A percentile compares a stretch with the other conserved stretches of the same genome.
These are phyloP conservation scores for Tragelaphus strepsiceros DNA, from an alignment of 2,113 vertebrate genomes.

Conservation along the genomic window DNA sequence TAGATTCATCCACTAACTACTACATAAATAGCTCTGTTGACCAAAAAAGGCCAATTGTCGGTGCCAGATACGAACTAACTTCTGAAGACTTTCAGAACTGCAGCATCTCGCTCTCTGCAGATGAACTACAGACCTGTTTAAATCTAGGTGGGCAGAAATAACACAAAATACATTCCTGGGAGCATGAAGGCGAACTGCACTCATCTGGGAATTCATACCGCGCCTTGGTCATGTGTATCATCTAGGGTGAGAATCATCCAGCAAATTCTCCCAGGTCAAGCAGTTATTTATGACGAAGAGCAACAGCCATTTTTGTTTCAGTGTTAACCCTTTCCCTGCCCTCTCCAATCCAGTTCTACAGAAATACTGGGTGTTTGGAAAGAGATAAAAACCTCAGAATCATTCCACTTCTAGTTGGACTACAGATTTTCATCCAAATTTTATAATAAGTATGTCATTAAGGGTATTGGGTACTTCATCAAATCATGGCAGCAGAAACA, in stretches of 20 bases:
- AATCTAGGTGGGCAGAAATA: background rate
- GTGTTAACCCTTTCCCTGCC: background rate
- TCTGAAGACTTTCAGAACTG: background rate
- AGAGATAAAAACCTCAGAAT: background rate
- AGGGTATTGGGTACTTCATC: background rate
- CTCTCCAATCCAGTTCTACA: background rate
- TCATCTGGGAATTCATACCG: rapidly evolving
- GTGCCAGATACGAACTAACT: background rate
- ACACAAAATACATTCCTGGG: background rate
- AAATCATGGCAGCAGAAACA: background rate
- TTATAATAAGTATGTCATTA: background rate
- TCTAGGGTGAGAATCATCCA: background rate
- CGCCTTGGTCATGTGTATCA: background rate
- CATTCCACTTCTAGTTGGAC: background rate
- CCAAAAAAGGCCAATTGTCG: background rate
- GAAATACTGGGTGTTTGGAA: background rate
- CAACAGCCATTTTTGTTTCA: background rate
- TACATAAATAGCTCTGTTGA: background rate
- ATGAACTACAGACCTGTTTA: background rate
- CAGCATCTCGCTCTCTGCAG: background rate
- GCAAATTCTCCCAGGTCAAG: background rate
- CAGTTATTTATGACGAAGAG: background rate
- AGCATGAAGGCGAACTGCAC: background rate
- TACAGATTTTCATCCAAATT: background rate
- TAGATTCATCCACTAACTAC: background rate